Evolutionary conservation across 2,113 vertebrate genomes (phyloP).

Genomic region (Sterna hirundo): DNA sequence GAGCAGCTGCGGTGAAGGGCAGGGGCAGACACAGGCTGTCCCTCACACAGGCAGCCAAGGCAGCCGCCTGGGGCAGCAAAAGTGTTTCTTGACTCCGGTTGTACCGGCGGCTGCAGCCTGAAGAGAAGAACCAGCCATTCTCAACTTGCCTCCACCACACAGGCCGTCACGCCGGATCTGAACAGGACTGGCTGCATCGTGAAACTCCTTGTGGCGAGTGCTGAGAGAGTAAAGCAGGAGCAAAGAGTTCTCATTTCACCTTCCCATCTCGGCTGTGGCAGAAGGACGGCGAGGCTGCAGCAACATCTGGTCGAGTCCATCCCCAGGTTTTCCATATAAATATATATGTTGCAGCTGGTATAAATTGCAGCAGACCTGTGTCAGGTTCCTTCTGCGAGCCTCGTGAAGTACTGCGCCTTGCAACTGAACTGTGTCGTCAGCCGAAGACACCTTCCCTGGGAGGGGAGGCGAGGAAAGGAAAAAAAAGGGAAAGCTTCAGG

Average conservation of each 20-base stretch:
- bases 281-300: background rate
- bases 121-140: background rate
- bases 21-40: background rate
- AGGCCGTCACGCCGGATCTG: background rate
- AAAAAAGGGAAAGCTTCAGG: conserved; percentile 67
- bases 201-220: background rate
- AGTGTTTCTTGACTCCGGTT: background rate
- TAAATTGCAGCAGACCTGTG: background rate
- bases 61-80: background rate
- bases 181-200: background rate
- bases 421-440: conserved; percentile 37
- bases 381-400: conserved; percentile 12
- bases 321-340: background rate
- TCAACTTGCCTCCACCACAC: background rate
- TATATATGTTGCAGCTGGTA: background rate
- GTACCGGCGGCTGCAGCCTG: background rate
- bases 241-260: background rate
- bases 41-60: background rate
- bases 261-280: background rate
- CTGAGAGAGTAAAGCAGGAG: background rate
- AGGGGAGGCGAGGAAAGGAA: background rate
- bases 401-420: conserved; percentile 16
- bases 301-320: background rate
- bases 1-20: background rate
- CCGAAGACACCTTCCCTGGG: conserved; percentile 2